These are phyloP conservation scores for Trichogramma evanescens DNA, from an alignment of 2,888 invertebrate species.

Conservation along the genomic window DNA sequence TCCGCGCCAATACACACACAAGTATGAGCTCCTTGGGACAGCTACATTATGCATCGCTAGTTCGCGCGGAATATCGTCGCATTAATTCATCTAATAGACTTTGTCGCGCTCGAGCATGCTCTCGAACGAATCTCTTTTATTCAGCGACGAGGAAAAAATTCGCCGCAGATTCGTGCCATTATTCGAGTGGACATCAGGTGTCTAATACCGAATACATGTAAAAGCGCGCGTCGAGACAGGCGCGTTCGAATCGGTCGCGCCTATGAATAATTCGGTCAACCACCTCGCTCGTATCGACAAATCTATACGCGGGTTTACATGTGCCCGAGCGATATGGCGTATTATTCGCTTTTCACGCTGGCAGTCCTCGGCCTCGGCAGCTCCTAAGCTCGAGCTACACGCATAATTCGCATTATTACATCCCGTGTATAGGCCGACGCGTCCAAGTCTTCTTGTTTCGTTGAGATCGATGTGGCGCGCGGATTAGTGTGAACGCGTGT, in stretches of 20 bases:
- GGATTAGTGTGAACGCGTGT: too few relatives aligned
- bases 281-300: constrained; percentile 13
- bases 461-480: neutral
- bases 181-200: too few relatives aligned
- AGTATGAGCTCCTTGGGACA: constrained; percentile 1
- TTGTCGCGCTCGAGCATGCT: too few relatives aligned
- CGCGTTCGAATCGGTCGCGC: neutral
- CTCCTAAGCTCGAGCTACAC: neutral
- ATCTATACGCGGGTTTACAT: constrained; percentile 13
- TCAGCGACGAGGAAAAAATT: too few relatives aligned
- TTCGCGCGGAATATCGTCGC: too few relatives aligned
- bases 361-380: neutral
- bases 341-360: constrained; percentile 15
- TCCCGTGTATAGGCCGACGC: neutral
- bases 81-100: too few relatives aligned
- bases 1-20: too few relatives aligned
- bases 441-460: neutral
- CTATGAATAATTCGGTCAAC: constrained; percentile 18
- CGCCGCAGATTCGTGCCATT: too few relatives aligned
- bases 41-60: neutral
- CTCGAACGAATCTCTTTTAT: too few relatives aligned
- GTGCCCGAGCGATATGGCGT: constrained; percentile 2
- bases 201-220: too few relatives aligned
- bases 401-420: constrained; percentile 9
- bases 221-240: neutral